These are phyloP conservation scores for Helleia helle DNA, from an alignment of 2,888 invertebrate species.

Conservation along the genomic window DNA sequence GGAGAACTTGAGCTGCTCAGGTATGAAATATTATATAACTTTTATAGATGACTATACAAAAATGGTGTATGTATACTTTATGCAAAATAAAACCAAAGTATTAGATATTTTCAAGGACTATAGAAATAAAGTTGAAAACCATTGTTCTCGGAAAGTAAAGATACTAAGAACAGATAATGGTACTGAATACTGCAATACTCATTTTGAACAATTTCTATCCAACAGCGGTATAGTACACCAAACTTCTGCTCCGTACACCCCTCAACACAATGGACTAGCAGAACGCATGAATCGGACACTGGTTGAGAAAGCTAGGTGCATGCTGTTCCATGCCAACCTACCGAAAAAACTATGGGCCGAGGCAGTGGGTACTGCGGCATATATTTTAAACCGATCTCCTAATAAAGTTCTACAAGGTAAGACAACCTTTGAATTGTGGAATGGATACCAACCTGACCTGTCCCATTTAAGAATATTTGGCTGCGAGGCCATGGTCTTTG, in stretches of 20 bases:
- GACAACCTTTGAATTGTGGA: not conserved
- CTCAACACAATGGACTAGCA: not conserved
- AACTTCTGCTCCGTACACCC: not conserved
- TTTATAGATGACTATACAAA: too few species aligned
- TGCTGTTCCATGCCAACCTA: not conserved
- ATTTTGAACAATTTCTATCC: too few species aligned
- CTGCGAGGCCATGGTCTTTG: constrained; percentile 1
- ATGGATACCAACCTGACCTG: not conserved
- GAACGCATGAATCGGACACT: not conserved
- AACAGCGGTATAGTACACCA: too few species aligned
- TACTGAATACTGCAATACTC: too few species aligned
- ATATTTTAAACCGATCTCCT: not conserved
- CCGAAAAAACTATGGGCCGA: too few species aligned
- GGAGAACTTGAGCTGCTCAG: constrained; percentile 16
- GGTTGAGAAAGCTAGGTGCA: not conserved
- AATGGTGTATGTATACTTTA: too few species aligned
- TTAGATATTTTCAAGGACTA: too few species aligned
- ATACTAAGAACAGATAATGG: too few species aligned
- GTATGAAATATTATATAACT: too few species aligned
- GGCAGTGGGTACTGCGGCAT: not conserved
- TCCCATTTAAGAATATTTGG: constrained; percentile 8
- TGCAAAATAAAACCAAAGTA: too few species aligned
- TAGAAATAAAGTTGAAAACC: too few species aligned
- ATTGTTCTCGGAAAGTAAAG: too few species aligned
- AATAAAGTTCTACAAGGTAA: not conserved